Percentiles rank a stretch among this genome's conserved stretches.
These are phyloP conservation scores for Anagrus nilaparvatae DNA, from an alignment of 1,140 invertebrate species.

Conservation along the genomic window DNA sequence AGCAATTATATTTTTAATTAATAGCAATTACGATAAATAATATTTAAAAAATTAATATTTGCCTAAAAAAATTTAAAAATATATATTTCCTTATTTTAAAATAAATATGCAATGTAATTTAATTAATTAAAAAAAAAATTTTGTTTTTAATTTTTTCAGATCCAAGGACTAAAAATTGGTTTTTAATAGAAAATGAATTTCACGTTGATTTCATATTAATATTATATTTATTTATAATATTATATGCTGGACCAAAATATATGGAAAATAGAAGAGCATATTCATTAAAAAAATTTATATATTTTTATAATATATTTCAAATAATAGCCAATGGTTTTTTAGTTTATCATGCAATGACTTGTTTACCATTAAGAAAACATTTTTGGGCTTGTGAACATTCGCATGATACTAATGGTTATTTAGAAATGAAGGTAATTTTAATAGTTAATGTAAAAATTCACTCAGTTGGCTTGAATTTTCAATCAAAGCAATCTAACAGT, in stretches of 20 bases:
- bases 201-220: constrained; percentile 40
- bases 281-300: constrained; percentile 44
- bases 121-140: too few relatives aligned
- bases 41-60: too few relatives aligned
- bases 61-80: too few relatives aligned
- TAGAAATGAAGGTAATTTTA: too few relatives aligned
- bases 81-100: too few relatives aligned
- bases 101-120: too few relatives aligned
- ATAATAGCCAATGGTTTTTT: constrained; percentile 42
- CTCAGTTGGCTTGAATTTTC: background rate
- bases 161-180: constrained; percentile 45
- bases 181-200: constrained; percentile 43
- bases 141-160: too few relatives aligned
- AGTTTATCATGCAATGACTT: constrained; percentile 36
- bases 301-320: constrained; percentile 52
- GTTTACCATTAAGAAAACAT: constrained; percentile 18
- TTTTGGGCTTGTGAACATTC: constrained; percentile 23
- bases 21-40: too few relatives aligned
- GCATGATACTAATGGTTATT: constrained; percentile 1
- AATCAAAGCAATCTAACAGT: too few relatives aligned
- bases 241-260: constrained; percentile 41
- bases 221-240: constrained; percentile 42
- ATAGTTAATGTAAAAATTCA: background rate
- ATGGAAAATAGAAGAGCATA: constrained; percentile 52
- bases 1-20: too few relatives aligned